These are phyloP conservation scores for Acleris sparsana DNA, from an alignment of 2,888 invertebrate genomes.

Conservation along the genomic window DNA sequence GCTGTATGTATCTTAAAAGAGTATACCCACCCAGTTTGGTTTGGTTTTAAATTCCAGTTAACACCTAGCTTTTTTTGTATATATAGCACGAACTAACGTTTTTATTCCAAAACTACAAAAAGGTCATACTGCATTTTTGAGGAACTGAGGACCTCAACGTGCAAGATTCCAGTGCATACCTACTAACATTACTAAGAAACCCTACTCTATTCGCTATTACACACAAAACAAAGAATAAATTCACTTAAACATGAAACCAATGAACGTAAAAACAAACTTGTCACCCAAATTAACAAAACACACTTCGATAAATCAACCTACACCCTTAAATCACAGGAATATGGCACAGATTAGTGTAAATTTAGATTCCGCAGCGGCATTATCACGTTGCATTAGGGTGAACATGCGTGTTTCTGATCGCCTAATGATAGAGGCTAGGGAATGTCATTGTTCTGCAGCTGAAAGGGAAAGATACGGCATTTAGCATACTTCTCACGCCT, in stretches of 20 bases:
- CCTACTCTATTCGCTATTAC: background rate
- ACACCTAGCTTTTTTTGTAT: no score
- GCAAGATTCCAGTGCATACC: conserved; percentile 1
- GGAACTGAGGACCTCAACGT: conserved; percentile 6
- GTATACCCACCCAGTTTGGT: no score
- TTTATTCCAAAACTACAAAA: background rate
- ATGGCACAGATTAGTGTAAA: conserved; percentile 4
- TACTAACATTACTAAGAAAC: background rate
- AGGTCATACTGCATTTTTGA: background rate
- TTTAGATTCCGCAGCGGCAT: background rate
- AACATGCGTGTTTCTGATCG: conserved; percentile 34
- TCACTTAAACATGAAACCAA: background rate
- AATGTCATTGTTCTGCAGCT: conserved; percentile 53
- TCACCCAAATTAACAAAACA: background rate
- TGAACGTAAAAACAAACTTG: conserved; percentile 8
- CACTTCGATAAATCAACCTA: background rate
- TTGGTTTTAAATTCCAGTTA: no score
- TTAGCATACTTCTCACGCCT: conserved; percentile 56
- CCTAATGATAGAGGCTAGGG: conserved; percentile 32
- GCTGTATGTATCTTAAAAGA: no score
- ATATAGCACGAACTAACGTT: no score
- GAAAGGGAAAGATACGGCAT: conserved; percentile 49
- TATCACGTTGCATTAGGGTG: background rate
- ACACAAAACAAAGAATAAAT: background rate
- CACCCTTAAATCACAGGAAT: background rate